Evolutionary conservation across 2,113 vertebrate genomes (phyloP), one percentile per base, ranked within the genome.

Genomic region (Hippopotamus amphibius): DNA sequence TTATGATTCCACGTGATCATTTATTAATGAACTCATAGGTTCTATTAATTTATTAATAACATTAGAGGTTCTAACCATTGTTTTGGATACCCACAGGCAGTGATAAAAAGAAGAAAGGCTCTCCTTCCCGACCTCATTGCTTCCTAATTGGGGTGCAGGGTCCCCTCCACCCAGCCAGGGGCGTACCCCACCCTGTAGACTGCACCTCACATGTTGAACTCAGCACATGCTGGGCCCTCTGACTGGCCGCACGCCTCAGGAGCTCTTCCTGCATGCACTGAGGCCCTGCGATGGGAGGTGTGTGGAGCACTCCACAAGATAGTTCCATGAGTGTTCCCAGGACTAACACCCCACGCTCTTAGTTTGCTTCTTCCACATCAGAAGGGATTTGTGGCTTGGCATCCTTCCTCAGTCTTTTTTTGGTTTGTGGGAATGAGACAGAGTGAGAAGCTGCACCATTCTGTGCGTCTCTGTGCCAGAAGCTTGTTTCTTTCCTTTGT

Each of bases 21-120:
- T 93, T 68, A 80, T 61, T 88, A 61, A 79, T 91, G 43, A 91
- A 59, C 4, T 79, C n/a, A 87, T 41, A 74, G 17, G 17, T 72
- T 80, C 28, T 61, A 37, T 37, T 46, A 14, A 79, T 57, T 48
- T 86, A 69, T 91, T 88, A 57, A 57, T 74, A 66, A 92, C 63
- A 15, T 16, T 7, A 84, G 53, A 72, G 5, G 3, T 85, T 81
- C 33, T 66, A 13, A 9, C 3, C 33, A 17, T 79, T 68, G 59
- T 22, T 77, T 46, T 4, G 30, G 57, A 81, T 30, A 61, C 6
- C 24, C 17, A 50, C 6, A 53, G 69, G n/a, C 22, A 88, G 28
- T 57, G 57, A 6, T 76, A 55, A 96, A 89, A 41, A 24, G 37
- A 89, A 77, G 89, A 37, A 74, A 88, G 53, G 0, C 57, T 93